These are phyloP conservation scores for Andrena haemorrhoa DNA, from an alignment of 2,888 invertebrate genomes.

Conservation along the genomic window DNA sequence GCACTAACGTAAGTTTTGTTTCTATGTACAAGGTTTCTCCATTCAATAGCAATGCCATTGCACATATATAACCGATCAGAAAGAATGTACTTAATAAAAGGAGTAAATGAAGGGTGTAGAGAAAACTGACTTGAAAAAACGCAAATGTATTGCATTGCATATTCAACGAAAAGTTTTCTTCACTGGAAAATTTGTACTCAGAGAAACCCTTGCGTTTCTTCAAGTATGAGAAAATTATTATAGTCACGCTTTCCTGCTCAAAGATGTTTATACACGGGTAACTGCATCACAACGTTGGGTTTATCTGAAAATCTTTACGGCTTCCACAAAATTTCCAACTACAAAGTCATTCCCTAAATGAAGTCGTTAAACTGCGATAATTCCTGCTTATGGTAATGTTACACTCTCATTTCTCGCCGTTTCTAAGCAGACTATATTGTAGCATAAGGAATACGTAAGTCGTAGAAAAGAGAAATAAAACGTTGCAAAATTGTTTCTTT, in stretches of 20 bases:
- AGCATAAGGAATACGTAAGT: background rate
- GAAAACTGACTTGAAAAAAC: no score
- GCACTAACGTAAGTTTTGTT: no score
- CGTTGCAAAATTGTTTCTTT: background rate
- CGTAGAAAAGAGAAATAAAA: background rate
- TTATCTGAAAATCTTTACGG: constrained; percentile 7
- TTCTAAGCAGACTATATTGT: background rate
- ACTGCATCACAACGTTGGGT: background rate
- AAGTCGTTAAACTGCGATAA: constrained; percentile 26
- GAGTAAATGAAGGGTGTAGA: no score
- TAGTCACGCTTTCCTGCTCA: background rate
- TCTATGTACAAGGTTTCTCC: no score
- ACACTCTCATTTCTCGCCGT: background rate
- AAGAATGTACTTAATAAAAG: no score
- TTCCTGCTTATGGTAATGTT: constrained; percentile 20
- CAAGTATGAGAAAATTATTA: background rate
- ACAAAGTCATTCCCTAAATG: constrained; percentile 8
- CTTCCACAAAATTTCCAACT: constrained; percentile 7
- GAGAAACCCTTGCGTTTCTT: no score
- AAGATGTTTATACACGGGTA: background rate
- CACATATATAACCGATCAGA: no score
- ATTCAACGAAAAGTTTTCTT: no score
- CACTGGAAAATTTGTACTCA: no score
- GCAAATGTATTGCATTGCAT: no score
- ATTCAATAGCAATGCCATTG: no score